These are phyloP conservation scores for Actinia equina DNA, from an alignment of 64 coral and sea anemone genomes.

Conservation along the genomic window DNA sequence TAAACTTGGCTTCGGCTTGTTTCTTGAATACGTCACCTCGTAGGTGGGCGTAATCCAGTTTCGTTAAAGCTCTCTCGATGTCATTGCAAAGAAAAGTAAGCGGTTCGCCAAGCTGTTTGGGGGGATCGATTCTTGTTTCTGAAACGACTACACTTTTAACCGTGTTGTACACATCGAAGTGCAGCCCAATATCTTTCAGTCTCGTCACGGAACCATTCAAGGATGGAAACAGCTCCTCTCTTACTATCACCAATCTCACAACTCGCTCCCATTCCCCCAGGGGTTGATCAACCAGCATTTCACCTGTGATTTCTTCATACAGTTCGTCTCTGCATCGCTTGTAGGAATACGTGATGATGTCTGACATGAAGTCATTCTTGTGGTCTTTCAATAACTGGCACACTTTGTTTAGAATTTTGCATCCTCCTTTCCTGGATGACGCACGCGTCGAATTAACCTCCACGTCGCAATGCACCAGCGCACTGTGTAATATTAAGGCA, in stretches of 20 bases:
- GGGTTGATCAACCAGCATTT: not conserved
- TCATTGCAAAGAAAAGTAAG: not conserved
- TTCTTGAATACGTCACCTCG: not conserved
- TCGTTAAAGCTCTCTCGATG: slow-evolving; percentile 15
- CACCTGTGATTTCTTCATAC: not conserved
- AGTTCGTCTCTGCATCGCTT: not conserved
- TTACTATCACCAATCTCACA: too few species aligned
- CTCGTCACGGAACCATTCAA: too few species aligned
- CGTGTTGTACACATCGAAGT: too few species aligned
- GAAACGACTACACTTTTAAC: too few species aligned
- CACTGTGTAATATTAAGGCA: too few species aligned
- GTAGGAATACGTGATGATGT: not conserved
- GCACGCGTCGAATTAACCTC: not conserved
- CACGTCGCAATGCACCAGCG: not conserved
- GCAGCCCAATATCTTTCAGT: too few species aligned
- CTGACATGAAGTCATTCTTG: not conserved
- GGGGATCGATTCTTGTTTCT: not conserved
- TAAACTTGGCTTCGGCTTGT: not conserved
- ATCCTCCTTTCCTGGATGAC: not conserved
- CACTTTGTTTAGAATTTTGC: not conserved
- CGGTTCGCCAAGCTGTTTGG: not conserved
- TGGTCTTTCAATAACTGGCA: slow-evolving; percentile 1
- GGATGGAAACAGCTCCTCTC: too few species aligned
- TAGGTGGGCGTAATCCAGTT: too few species aligned
- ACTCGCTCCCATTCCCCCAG: not conserved